Conservation (phyloP, 2,113 vertebrate species). For the Argyrosomus japonicus region DNA sequence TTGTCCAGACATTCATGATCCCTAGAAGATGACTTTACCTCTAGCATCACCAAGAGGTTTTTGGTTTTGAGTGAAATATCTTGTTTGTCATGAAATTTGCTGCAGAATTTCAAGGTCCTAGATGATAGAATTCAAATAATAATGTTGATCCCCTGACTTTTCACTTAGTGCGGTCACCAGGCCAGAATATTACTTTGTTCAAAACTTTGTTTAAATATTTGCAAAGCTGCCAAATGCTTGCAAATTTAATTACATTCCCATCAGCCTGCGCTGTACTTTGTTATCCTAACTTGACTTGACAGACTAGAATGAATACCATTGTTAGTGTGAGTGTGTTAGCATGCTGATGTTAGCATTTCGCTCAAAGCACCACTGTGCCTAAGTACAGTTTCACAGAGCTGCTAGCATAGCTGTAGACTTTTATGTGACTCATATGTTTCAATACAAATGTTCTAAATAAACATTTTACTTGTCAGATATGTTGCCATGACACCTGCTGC, state of each 20-base stretch:
- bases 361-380: too few relatives aligned
- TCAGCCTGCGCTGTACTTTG: neutral
- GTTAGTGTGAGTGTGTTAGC: too few relatives aligned
- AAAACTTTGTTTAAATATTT: neutral
- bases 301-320: too few relatives aligned
- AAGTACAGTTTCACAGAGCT: too few relatives aligned
- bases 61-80: too few relatives aligned
- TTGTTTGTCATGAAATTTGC: too few relatives aligned
- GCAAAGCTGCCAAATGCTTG: neutral
- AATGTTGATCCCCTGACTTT: neutral
- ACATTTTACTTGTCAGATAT: neutral
- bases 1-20: neutral
- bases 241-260: neutral
- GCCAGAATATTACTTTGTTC: neutral
- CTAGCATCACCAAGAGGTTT: too few relatives aligned
- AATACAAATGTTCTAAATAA: neutral
- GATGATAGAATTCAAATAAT: too few relatives aligned
- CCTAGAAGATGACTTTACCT: neutral
- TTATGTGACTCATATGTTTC: too few relatives aligned
- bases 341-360: too few relatives aligned
- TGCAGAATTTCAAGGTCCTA: too few relatives aligned
- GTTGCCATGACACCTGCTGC: neutral
- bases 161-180: neutral
- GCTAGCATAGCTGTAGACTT: too few relatives aligned
- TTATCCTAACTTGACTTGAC: neutral